Evolutionary conservation across 1,140 invertebrate genomes (phyloP).

Genomic region (Trichonephila inaurata): DNA sequence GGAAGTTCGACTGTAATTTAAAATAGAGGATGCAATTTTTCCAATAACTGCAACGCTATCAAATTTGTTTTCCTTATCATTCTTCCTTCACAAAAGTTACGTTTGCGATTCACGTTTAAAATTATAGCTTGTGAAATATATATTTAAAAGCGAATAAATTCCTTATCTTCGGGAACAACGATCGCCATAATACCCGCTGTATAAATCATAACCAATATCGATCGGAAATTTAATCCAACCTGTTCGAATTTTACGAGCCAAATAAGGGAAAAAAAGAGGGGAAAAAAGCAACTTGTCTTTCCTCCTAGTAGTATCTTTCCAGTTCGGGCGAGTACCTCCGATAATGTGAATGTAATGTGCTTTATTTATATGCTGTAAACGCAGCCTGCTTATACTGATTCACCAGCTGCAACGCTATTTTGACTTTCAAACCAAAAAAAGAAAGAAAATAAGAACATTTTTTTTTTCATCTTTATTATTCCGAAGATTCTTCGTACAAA

Average conservation of each 20-base stretch:
- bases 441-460: background rate
- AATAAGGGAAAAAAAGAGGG: background rate
- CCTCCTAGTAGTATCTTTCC: background rate
- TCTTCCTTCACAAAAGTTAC: too few relatives aligned
- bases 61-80: too few relatives aligned
- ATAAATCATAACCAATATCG: conserved; percentile 23
- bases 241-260: conserved; percentile 50
- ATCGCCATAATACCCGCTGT: background rate
- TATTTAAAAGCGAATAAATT: too few relatives aligned
- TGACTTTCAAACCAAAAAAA: conserved; percentile 64
- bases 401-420: conserved; percentile 54
- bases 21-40: background rate
- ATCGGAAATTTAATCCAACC: conserved; percentile 49
- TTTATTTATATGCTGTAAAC: conserved; percentile 63
- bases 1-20: too few relatives aligned
- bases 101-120: too few relatives aligned
- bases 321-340: conserved; percentile 5
- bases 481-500: background rate
- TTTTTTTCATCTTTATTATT: conserved; percentile 46
- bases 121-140: too few relatives aligned
- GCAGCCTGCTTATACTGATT: background rate
- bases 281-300: background rate
- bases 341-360: conserved; percentile 65
- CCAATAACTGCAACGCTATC: background rate
- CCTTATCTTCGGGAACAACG: background rate